These are phyloP conservation scores for Parapristionchus giblindavisi DNA, from an alignment of 2,888 invertebrate species.

Conservation along the genomic window DNA sequence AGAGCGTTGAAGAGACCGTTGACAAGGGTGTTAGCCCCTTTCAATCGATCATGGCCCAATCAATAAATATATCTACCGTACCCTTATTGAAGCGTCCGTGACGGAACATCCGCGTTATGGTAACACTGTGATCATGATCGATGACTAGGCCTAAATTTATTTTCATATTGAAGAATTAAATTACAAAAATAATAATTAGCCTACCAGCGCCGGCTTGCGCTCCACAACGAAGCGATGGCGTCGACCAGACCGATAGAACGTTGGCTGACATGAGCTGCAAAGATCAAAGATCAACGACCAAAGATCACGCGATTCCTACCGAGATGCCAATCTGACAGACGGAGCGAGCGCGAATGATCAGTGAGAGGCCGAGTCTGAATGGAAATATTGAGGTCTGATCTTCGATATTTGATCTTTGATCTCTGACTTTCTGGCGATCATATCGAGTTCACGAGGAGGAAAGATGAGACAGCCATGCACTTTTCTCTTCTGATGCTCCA, in stretches of 20 bases:
- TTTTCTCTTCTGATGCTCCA: too few species aligned
- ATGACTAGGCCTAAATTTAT: too few species aligned
- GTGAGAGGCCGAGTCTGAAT: slow-evolving; percentile 5
- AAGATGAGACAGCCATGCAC: too few species aligned
- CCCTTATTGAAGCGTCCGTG: slow-evolving; percentile 7
- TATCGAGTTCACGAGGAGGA: not conserved
- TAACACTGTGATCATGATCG: not conserved
- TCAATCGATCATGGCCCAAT: too few species aligned
- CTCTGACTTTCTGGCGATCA: not conserved
- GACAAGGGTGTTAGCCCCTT: too few species aligned
- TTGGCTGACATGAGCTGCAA: not conserved
- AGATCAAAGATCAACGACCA: too few species aligned
- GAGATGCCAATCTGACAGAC: slow-evolving; percentile 5
- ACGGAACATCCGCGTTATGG: not conserved
- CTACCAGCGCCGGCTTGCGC: not conserved
- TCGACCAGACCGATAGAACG: slow-evolving; percentile 8
- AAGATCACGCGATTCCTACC: too few species aligned
- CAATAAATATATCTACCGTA: too few species aligned
- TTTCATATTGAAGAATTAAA: too few species aligned
- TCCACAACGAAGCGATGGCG: not conserved
- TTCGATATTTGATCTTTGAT: not conserved
- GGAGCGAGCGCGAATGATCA: slow-evolving; percentile 19
- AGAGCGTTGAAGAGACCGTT: too few species aligned
- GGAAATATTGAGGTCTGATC: not conserved
- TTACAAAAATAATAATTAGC: too few species aligned